Evolutionary conservation across 1,140 invertebrate genomes (phyloP), one percentile per base, ranked within the genome.

Genomic region (Octopus bimaculoides): DNA sequence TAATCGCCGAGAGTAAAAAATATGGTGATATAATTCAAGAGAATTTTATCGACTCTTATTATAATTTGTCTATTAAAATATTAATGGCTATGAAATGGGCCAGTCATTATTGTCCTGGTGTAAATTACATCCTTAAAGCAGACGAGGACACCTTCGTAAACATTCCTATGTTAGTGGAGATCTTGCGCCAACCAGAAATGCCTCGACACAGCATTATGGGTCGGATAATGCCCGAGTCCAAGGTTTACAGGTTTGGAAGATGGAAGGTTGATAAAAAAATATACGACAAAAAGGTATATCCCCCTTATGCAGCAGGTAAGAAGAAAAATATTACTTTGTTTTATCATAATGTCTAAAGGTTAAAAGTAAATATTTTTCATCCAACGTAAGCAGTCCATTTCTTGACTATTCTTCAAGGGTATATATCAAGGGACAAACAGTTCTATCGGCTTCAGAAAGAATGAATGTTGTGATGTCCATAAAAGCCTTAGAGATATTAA

Each of bases 111-210:
- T 85, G 84, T 66, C 14, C 71, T 9, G 71, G 73, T 7, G 80
- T 82, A 6, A 66, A 77, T 8, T 82, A 79, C 54, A 79, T 79
- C 52, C 75, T 84, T 7, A 83, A 82, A 80, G 79, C 84, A 4
- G 82, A 92, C 81, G 92, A 92, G 77, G 92, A 92, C 81, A 91
- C 91, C 77, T 91, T 92, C 81, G 85, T 92, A 6, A 91, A 92
- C 78, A 55, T 86, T 9, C 85, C 85, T 0, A 83, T 83, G 74
- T 77, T 88, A 14, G 52, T 87, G 41, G 75, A 82, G 26, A 80
- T 83, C 12, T 73, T 88, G 52, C 56, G 77, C 10, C 52, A 81
- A 54, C 73, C 78, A 41, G 53, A 78, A 4, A 81, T 54, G 55
- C 74, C 54, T 41, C 81, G 75, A 17, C 83, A 69, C 55, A 79